These are phyloP conservation scores for Cydia pomonella DNA, from an alignment of 1,140 invertebrate genomes.

Conservation along the genomic window DNA sequence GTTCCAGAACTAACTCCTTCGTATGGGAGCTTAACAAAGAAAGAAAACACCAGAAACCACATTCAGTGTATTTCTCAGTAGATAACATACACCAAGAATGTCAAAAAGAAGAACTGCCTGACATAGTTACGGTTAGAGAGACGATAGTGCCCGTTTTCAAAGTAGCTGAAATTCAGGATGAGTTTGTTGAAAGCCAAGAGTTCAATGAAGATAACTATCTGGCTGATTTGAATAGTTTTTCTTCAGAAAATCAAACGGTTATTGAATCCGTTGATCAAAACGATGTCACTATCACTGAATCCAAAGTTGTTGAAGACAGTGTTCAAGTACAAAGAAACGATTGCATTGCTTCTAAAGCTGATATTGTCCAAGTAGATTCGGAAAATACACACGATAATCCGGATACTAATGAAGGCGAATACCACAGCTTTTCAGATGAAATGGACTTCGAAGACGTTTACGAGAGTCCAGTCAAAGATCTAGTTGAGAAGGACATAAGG, in stretches of 20 bases:
- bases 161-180: conserved; percentile 46
- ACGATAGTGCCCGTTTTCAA: conserved; percentile 52
- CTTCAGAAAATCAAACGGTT: conserved; percentile 57
- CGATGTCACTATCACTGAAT: conserved; percentile 32
- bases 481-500: conserved; percentile 75
- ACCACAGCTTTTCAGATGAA: conserved; percentile 74
- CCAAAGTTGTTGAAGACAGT: neutral
- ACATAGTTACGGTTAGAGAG: conserved; percentile 57
- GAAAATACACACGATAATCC: conserved; percentile 5
- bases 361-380: conserved; percentile 11
- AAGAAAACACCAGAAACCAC: conserved; percentile 36
- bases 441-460: conserved; percentile 67
- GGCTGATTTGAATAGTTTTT: conserved; percentile 58
- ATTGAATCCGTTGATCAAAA: conserved; percentile 44
- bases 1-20: conserved; percentile 52
- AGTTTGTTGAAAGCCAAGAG: conserved; percentile 73
- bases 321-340: conserved; percentile 7
- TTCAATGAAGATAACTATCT: conserved; percentile 74
- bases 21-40: conserved; percentile 44
- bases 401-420: conserved; percentile 49
- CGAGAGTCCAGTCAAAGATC: conserved; percentile 74
- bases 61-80: conserved; percentile 50
- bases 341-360: conserved; percentile 9
- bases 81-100: conserved; percentile 59
- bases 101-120: conserved; percentile 40